phyloP scores from a whole-genome alignment of 2,888 invertebrate species.

The Zaprionus obscuricornis region DNA sequence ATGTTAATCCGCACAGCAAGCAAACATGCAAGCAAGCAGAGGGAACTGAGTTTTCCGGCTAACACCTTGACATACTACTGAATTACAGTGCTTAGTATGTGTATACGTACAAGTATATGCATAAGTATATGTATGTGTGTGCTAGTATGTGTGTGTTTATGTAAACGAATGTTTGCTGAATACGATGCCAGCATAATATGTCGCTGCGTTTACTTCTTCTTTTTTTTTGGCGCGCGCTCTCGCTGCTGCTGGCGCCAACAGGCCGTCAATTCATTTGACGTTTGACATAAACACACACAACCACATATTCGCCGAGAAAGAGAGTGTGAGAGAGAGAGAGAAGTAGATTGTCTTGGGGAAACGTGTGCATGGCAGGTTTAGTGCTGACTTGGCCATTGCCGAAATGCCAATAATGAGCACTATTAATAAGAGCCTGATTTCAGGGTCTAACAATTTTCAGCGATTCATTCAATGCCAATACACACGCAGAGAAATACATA shows the following conservation, averaged over 20 bases:
- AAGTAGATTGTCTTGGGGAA: neutral
- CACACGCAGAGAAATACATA: neutral
- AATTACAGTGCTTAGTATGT: too few relatives aligned
- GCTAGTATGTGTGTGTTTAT: neutral
- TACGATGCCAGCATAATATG: conserved; percentile 44
- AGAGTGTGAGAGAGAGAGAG: neutral
- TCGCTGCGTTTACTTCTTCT: conserved; percentile 26
- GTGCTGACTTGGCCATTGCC: conserved; percentile 50
- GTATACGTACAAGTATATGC: too few relatives aligned
- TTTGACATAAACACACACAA: conserved; percentile 20
- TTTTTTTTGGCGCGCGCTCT: conserved; percentile 3
- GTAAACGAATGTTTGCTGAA: conserved; percentile 21
- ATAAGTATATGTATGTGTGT: too few relatives aligned
- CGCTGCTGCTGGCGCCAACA: conserved; percentile 39
- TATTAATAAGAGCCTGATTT: conserved; percentile 56
- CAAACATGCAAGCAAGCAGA: too few relatives aligned
- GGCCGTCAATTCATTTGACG: conserved; percentile 45
- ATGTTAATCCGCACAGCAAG: too few relatives aligned
- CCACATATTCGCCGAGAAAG: neutral
- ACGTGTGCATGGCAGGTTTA: conserved; percentile 13
- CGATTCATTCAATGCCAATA: conserved; percentile 31
- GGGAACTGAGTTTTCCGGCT: too few relatives aligned
- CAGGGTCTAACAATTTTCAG: conserved; percentile 36
- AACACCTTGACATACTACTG: too few relatives aligned
- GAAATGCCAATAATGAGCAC: conserved; percentile 66